Evolutionary conservation across 2,113 vertebrate species (phyloP).

Genomic region (Romanogobio albipinnatus): DNA sequence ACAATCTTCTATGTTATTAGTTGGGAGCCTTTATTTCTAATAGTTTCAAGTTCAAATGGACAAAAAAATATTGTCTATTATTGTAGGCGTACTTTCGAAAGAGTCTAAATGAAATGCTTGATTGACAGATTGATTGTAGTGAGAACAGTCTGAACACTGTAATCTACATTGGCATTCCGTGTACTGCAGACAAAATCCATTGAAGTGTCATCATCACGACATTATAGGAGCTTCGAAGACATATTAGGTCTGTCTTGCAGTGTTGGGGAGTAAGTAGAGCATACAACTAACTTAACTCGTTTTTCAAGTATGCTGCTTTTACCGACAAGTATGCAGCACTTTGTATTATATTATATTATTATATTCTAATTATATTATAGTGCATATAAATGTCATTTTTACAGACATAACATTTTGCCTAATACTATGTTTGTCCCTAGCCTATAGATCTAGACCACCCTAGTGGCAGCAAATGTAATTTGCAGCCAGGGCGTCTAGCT

Average conservation of each 20-base stretch:
- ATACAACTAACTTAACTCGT: background rate
- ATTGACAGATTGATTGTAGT: slow-evolving; percentile 25
- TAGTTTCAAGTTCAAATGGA: background rate
- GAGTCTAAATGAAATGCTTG: background rate
- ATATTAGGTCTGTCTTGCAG: background rate
- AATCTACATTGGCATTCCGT: background rate
- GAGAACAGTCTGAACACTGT: background rate
- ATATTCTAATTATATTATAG: too few species aligned
- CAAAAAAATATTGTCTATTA: too few species aligned
- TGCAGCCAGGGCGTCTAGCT: too few species aligned
- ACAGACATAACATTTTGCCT: too few species aligned
- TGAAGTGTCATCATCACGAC: background rate
- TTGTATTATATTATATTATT: too few species aligned
- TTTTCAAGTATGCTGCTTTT: background rate
- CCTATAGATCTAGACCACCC: too few species aligned
- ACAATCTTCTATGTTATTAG: slow-evolving; percentile 22
- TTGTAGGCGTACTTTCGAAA: background rate
- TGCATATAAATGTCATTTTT: too few species aligned
- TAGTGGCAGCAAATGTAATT: too few species aligned
- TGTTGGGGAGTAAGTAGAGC: background rate
- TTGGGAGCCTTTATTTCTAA: background rate
- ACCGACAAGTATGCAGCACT: background rate
- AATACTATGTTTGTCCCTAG: too few species aligned
- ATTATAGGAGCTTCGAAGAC: background rate
- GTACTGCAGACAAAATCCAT: background rate